Conservation (phyloP, 2,797 vertebrate genomes). For the Pangasius djambal region DNA sequence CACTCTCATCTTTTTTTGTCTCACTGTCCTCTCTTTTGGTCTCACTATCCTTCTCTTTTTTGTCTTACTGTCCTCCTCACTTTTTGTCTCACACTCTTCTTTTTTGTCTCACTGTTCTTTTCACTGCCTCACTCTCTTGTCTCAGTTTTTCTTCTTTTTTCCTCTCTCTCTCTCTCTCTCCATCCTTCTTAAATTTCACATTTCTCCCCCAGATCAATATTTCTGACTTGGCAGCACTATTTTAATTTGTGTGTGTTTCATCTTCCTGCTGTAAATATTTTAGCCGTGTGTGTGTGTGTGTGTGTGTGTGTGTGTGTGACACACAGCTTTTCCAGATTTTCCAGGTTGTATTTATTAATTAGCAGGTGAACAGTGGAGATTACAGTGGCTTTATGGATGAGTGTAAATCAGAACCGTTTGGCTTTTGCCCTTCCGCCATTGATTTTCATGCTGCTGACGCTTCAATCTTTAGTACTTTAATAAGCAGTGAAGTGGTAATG, state of each 20-base stretch:
- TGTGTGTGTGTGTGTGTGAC: slow-evolving; percentile 11
- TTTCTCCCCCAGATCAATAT: neutral
- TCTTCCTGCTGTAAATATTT: slow-evolving; percentile 6
- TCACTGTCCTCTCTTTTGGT: neutral
- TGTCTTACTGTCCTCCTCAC: neutral
- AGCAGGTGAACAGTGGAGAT: neutral
- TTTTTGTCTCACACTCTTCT: neutral
- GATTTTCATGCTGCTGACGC: slow-evolving; percentile 10
- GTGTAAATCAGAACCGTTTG: slow-evolving; percentile 24
- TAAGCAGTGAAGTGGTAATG: slow-evolving; percentile 3
- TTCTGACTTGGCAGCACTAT: neutral
- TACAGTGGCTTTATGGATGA: neutral
- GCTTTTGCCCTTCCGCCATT: slow-evolving; percentile 12
- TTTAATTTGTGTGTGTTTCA: slow-evolving; percentile 19
- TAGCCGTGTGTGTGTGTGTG: neutral
- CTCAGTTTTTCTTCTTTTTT: neutral
- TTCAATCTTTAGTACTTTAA: neutral
- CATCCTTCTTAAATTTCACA: neutral
- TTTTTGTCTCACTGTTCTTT: neutral
- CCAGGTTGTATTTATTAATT: slow-evolving; percentile 20
- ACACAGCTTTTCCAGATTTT: neutral
- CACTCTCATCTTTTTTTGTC: neutral
- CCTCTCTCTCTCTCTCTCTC: neutral
- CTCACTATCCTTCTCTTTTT: neutral
- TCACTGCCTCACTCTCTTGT: neutral